phyloP scores from a whole-genome alignment of 2,113 vertebrate species.

The Brachypodius melanocephalos region DNA sequence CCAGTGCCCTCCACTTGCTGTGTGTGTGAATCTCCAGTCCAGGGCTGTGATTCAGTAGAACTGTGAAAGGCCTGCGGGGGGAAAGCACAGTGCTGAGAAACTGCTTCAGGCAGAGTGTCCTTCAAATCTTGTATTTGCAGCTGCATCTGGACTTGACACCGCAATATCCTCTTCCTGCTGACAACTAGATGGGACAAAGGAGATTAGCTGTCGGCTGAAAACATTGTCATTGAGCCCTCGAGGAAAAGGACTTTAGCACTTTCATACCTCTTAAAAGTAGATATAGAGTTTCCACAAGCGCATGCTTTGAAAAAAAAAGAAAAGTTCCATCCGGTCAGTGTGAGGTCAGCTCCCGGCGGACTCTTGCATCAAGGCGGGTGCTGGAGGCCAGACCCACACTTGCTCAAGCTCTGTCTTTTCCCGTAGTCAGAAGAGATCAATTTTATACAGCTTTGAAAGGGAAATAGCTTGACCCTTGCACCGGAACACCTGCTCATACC shows the following conservation, averaged over 20 bases:
- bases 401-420: not conserved
- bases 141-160: not conserved
- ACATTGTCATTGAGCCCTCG: not conserved
- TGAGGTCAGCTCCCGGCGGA: accelerated
- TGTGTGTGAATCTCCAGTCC: not conserved
- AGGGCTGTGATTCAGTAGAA: not conserved
- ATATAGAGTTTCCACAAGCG: not conserved
- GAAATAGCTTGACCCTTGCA: slow-evolving; percentile 6
- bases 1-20: accelerated
- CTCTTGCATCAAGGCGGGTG: not conserved
- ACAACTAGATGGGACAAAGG: not conserved
- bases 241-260: not conserved
- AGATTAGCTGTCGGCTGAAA: not conserved
- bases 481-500: not conserved
- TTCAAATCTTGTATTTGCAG: not conserved
- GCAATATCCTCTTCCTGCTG: not conserved
- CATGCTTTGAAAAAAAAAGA: not conserved
- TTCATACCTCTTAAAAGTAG: not conserved
- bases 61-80: not conserved
- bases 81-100: not conserved
- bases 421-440: not conserved
- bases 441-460: not conserved
- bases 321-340: not conserved
- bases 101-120: not conserved
- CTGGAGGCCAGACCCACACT: not conserved